Evolutionary conservation across 1,140 invertebrate species (phyloP), one percentile per base, ranked within the genome.

Genomic region (Luehdorfia chinensis): DNA sequence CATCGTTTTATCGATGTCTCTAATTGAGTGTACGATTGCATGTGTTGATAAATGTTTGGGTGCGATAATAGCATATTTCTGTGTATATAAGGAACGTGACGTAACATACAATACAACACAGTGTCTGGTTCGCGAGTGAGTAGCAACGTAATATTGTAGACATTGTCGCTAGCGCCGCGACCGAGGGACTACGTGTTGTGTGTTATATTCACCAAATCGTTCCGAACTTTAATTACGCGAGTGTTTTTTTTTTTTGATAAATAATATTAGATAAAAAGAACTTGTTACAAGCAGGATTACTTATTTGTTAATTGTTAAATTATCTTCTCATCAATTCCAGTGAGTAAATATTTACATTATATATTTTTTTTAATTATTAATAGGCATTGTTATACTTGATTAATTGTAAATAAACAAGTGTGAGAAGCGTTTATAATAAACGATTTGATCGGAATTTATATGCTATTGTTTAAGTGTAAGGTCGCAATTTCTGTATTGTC

Each of bases 61-160:
- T 21, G 18, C 18, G 34, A 37, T 37, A 37, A 37, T 37, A 37
- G 34, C 11, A 37, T 33, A 15, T 33, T 15, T 34, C 16, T 34
- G 16, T 34, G 33, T 37, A 37, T 37, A 37, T 19, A 37, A 37
- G 18, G 18, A 12, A 12, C 12, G 34, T 37, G 34, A 37, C 34
- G 34, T 37, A 37, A 37, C 34, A 11, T 5, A 1, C n/a, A 37
- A 21, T 9, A 19, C 34, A 37, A 16, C 18, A 32, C 18, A n/a
- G n/a, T 33, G n/a, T n/a, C n/a, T n/a, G n/a, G n/a, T n/a, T 21
- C 15, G 34, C 12, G n/a, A 11, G 34, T 11, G 6, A 12, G n/a
- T 30, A 9, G 15, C 15, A 19, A n/a, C n/a, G n/a, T n/a, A n/a
- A n/a, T n/a, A 33, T 1, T 33, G 2, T 11, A 37, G 34, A 23